Conservation (phyloP, 1,140 invertebrate genomes). For the Lucilia cuprina region DNA sequence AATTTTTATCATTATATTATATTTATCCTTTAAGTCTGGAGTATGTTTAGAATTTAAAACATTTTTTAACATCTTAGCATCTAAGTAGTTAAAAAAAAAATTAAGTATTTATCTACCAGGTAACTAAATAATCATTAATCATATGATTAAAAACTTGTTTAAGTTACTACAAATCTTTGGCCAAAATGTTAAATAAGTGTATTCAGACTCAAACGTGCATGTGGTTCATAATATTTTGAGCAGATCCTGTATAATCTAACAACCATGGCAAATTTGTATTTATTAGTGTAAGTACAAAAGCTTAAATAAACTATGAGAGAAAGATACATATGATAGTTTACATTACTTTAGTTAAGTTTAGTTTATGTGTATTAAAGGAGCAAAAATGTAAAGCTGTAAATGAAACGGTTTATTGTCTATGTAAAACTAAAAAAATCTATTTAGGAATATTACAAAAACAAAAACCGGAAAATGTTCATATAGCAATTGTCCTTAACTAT, state of each 20-base stretch:
- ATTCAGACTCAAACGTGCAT: not conserved
- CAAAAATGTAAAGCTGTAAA: not conserved
- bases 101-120: not conserved
- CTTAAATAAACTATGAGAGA: not conserved
- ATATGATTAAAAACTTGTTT: not conserved
- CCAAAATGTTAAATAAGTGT: not conserved
- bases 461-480: not conserved
- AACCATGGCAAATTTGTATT: not conserved
- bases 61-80: no score
- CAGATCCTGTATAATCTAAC: not conserved
- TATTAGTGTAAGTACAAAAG: not conserved
- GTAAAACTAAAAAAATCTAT: not conserved
- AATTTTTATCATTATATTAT: no score
- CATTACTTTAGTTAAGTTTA: not conserved
- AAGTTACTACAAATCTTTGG: not conserved
- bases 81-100: no score
- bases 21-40: no score
- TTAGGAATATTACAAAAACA: not conserved
- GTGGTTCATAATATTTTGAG: not conserved
- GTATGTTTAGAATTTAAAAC: no score
- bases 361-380: not conserved
- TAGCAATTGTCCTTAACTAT: not conserved
- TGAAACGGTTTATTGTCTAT: not conserved
- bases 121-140: not conserved
- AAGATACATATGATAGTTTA: not conserved